Conservation (phyloP, 53 echinoderm and acorn worm species). For the Luidia sarsii region DNA sequence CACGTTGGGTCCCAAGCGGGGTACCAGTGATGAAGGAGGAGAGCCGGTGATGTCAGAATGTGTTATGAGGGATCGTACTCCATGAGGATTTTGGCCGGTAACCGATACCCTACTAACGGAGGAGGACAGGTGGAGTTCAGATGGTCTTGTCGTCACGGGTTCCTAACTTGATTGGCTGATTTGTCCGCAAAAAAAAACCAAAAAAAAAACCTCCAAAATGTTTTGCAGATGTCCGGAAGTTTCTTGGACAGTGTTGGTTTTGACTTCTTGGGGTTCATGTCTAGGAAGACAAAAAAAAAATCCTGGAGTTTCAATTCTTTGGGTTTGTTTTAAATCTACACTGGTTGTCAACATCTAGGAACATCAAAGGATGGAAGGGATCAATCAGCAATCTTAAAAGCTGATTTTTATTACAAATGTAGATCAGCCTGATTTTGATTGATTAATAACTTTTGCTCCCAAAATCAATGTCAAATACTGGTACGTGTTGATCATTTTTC, state of each 20-base stretch:
- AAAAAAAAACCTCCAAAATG: background rate
- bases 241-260: background rate
- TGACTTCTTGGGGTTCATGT: background rate
- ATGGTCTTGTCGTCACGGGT: constrained; percentile 53
- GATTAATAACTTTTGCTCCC: too few species aligned
- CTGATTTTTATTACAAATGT: too few species aligned
- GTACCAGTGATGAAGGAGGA: background rate
- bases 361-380: too few species aligned
- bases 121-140: constrained; percentile 45
- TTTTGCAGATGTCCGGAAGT: constrained; percentile 35
- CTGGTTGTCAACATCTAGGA: too few species aligned
- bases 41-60: constrained; percentile 28
- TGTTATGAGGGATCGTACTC: constrained; percentile 2
- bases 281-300: background rate
- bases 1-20: background rate
- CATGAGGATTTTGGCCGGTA: background rate
- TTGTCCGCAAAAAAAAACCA: background rate
- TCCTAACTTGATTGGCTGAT: constrained; percentile 43
- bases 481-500: too few species aligned
- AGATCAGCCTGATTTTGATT: too few species aligned
- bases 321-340: too few species aligned
- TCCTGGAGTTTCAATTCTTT: too few species aligned
- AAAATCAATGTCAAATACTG: too few species aligned
- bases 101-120: constrained; percentile 26
- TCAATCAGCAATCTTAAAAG: too few species aligned